Evolutionary conservation across 1,140 invertebrate species (phyloP).

Genomic region (Scylla paramamosain): DNA sequence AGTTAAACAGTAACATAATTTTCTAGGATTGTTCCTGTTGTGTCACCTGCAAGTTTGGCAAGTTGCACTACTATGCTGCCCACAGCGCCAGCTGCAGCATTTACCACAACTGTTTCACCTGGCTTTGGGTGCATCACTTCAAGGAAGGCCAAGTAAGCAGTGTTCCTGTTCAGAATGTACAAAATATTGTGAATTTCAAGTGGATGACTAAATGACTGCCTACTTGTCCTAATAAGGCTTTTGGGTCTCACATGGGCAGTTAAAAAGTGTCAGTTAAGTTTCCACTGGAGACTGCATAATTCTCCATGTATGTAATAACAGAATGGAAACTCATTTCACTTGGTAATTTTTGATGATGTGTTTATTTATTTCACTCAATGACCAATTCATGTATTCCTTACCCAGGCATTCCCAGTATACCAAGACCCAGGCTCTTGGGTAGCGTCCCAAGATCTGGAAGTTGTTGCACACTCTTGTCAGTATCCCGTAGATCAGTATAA

Average conservation of each 20-base stretch:
- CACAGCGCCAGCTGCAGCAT: conserved; percentile 82
- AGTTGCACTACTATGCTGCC: conserved; percentile 88
- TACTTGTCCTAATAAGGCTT: too few relatives aligned
- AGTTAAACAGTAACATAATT: too few relatives aligned
- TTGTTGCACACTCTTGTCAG: background rate
- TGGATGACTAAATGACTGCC: too few relatives aligned
- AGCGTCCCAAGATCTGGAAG: background rate
- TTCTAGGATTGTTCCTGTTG: background rate
- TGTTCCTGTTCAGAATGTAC: conserved; percentile 83
- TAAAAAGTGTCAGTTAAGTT: too few relatives aligned
- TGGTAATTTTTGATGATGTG: too few relatives aligned
- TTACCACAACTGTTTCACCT: conserved; percentile 86
- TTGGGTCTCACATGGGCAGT: too few relatives aligned
- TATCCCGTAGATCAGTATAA: background rate
- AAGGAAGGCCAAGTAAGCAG: conserved; percentile 87
- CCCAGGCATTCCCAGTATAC: conserved; percentile 15
- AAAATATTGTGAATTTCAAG: too few relatives aligned
- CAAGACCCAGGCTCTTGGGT: background rate
- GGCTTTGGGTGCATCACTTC: conserved; percentile 85
- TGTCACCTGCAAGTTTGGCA: conserved; percentile 83
- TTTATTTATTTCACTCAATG: too few relatives aligned
- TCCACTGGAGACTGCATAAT: too few relatives aligned
- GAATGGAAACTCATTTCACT: too few relatives aligned
- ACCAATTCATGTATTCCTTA: background rate
- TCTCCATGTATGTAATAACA: too few relatives aligned